Conservation (phyloP, 2,888 invertebrate genomes). For the Strigamia transsilvanica region DNA sequence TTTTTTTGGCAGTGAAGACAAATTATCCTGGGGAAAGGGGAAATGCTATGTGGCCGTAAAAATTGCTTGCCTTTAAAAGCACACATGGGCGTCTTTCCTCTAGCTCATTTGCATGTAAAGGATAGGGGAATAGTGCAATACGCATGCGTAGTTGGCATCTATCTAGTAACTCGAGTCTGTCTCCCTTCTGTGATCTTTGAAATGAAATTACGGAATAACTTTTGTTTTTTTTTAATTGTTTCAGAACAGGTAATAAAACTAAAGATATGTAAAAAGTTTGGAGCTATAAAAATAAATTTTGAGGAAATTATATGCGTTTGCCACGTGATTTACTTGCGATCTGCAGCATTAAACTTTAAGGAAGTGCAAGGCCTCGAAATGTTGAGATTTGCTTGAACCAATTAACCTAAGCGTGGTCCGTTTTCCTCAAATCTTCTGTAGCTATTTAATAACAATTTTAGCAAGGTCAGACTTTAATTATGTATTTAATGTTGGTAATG, state of each 20-base stretch:
- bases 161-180: background rate
- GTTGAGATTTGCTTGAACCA: too few species aligned
- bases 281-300: background rate
- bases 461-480: constrained; percentile 31
- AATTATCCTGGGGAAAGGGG: constrained; percentile 38
- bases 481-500: constrained; percentile 13
- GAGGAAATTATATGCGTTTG: background rate
- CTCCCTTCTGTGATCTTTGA: constrained; percentile 3
- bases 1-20: constrained; percentile 39
- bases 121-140: constrained; percentile 27
- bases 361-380: too few species aligned
- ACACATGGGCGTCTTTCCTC: constrained; percentile 39
- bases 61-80: constrained; percentile 43
- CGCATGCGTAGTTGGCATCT: constrained; percentile 16
- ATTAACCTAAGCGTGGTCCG: too few species aligned
- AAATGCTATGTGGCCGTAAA: constrained; percentile 20
- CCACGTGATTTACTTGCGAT: too few species aligned
- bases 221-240: constrained; percentile 11
- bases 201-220: constrained; percentile 26
- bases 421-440: too few species aligned
- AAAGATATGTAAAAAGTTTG: background rate
- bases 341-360: too few species aligned
- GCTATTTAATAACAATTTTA: constrained; percentile 19
- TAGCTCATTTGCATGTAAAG: constrained; percentile 37
- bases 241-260: background rate